These are phyloP conservation scores for Stomatorhinus ivindoensis DNA, from an alignment of 2,113 vertebrate species.

Conservation along the genomic window DNA sequence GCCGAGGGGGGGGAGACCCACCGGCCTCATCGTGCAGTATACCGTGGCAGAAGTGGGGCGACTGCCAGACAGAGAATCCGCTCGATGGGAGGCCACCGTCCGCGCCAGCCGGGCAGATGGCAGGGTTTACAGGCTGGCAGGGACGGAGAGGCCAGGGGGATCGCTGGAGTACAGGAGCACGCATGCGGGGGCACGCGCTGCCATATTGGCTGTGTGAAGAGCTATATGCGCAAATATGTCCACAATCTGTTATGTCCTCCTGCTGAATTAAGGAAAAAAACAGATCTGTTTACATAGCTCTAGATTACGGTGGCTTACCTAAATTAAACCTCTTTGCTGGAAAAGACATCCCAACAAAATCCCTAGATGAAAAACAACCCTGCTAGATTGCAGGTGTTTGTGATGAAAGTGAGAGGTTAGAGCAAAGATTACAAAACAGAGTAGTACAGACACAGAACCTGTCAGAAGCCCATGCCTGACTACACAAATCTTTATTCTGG, in stretches of 20 bases:
- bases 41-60: background rate
- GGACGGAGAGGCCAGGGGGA: background rate
- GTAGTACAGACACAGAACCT: background rate
- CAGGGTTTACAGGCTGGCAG: constrained; percentile 11
- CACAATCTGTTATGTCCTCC: constrained; percentile 11
- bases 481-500: background rate
- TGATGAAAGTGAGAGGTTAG: background rate
- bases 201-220: background rate
- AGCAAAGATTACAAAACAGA: background rate
- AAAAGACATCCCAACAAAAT: background rate
- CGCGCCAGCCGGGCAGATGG: constrained; percentile 1
- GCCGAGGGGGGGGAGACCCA: background rate
- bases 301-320: background rate
- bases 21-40: background rate
- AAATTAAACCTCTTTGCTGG: background rate
- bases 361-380: background rate
- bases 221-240: background rate
- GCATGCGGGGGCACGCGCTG: background rate
- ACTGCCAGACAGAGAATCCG: constrained; percentile 6
- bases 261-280: background rate
- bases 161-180: background rate
- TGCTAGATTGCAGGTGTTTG: background rate
- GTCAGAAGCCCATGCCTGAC: background rate
- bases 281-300: background rate
- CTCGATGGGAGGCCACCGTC: background rate